Percentiles rank a stretch among this genome's conserved stretches.
phyloP scores from a whole-genome alignment of 1,140 invertebrate genomes.

The Melitaea cinxia region DNA sequence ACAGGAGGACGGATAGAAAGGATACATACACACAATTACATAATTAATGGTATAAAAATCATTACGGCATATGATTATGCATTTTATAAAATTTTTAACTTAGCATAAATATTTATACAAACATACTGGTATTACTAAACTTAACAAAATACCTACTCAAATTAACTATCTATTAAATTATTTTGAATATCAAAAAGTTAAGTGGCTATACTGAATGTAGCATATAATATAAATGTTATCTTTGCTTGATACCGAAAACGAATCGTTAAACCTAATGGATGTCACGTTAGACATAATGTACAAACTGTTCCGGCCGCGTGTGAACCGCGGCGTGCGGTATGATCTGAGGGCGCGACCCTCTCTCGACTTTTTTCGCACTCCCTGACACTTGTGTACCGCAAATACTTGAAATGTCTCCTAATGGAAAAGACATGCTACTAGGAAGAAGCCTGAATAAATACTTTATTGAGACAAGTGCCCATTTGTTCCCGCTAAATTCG shows the following conservation, averaged over 20 bases:
- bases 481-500: constrained; percentile 48
- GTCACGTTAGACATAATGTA: constrained; percentile 4
- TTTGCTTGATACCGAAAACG: background rate
- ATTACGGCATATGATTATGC: no score
- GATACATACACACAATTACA: no score
- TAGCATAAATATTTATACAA: no score
- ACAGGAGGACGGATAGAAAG: no score
- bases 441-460: constrained; percentile 73
- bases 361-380: constrained; percentile 64
- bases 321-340: constrained; percentile 39
- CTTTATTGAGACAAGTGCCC: constrained; percentile 74
- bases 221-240: no score
- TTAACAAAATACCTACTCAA: no score
- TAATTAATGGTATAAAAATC: no score
- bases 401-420: constrained; percentile 76
- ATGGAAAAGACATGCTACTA: constrained; percentile 80
- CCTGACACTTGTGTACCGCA: constrained; percentile 69
- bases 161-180: no score
- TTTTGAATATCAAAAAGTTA: no score
- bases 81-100: no score
- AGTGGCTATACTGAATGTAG: no score
- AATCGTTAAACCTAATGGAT: constrained; percentile 10
- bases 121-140: no score
- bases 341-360: constrained; percentile 40
- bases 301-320: constrained; percentile 28